These are phyloP conservation scores for Pedetes capensis DNA, from an alignment of 2,113 vertebrate genomes.

Conservation along the genomic window DNA sequence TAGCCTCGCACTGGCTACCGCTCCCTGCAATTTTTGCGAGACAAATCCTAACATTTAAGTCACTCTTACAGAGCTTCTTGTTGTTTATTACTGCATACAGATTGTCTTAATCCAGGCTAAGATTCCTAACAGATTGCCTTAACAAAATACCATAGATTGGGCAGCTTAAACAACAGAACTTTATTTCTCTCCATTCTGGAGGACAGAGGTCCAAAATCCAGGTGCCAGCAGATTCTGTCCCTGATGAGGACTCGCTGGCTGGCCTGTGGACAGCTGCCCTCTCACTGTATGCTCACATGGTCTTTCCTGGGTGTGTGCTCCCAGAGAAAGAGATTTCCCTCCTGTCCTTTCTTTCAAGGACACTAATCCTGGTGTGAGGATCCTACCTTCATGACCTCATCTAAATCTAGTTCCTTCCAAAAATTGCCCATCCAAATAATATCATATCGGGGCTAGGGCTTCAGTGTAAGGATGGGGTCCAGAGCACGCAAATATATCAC, in stretches of 20 bases:
- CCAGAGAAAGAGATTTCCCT: background rate
- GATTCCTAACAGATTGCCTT: background rate
- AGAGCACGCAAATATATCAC: background rate
- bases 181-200: background rate
- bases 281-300: fast-evolving
- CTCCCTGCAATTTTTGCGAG: background rate
- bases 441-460: background rate
- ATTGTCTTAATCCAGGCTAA: background rate
- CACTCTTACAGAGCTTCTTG: background rate
- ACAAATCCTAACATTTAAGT: background rate
- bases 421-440: background rate
- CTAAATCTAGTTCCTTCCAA: background rate
- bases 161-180: background rate
- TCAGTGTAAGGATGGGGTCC: background rate
- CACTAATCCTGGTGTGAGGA: background rate
- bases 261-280: background rate
- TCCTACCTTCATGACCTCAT: background rate
- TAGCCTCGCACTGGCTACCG: background rate
- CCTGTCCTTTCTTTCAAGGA: background rate
- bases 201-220: background rate
- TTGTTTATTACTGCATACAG: background rate
- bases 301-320: background rate
- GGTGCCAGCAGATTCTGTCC: background rate
- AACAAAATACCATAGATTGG: background rate
- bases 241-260: background rate